Evolutionary conservation across 2,888 invertebrate genomes (phyloP).

Genomic region (Lepidocyrtoides sp.): DNA sequence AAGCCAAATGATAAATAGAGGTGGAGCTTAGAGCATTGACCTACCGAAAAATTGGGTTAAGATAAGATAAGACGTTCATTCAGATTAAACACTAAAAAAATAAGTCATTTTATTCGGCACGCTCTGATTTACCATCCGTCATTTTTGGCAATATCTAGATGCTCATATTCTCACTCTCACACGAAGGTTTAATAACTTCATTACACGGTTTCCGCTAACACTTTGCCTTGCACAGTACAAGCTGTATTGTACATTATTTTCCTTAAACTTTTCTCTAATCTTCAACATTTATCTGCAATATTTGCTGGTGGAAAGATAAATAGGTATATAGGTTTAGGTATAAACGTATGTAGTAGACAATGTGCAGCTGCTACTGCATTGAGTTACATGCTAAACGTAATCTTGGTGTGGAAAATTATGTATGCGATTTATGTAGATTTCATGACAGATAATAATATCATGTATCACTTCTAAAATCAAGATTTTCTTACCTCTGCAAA

Average conservation of each 20-base stretch:
- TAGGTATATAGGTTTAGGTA: background rate
- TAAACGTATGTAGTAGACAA: too few species aligned
- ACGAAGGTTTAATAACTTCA: background rate
- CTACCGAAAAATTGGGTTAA: constrained; percentile 24
- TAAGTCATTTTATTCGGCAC: background rate
- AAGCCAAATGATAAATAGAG: background rate
- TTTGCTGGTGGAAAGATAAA: background rate
- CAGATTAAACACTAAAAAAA: too few species aligned
- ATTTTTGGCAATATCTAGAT: background rate
- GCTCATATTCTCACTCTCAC: too few species aligned
- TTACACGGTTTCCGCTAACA: background rate
- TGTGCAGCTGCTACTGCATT: too few species aligned
- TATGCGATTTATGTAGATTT: background rate
- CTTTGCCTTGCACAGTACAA: too few species aligned
- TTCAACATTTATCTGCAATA: background rate
- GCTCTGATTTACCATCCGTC: constrained; percentile 16
- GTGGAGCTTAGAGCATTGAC: constrained; percentile 44
- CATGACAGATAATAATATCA: background rate
- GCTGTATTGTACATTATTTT: background rate
- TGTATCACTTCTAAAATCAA: background rate
- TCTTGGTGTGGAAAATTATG: background rate
- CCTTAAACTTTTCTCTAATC: background rate
- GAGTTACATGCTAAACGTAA: background rate
- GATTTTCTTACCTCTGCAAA: background rate
- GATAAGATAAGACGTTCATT: background rate